Percentiles rank a stretch among this genome's conserved stretches.
phyloP scores from a whole-genome alignment of 2,113 vertebrate genomes.

The Prionailurus bengalensis region DNA sequence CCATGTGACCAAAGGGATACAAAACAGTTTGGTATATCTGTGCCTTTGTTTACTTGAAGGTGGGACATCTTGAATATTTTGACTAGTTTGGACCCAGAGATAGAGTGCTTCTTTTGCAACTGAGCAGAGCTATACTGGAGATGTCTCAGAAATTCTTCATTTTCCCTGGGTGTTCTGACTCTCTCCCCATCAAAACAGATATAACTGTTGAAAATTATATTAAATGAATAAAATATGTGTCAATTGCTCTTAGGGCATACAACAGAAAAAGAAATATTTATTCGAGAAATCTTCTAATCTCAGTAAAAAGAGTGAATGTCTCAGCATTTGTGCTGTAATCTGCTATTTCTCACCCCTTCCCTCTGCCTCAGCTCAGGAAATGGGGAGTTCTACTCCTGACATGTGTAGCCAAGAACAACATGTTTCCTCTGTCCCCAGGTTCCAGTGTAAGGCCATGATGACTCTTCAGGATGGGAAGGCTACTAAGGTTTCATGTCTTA shows the following conservation, averaged over 20 bases:
- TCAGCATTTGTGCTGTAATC: background rate
- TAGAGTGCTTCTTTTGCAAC: background rate
- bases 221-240: background rate
- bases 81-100: background rate
- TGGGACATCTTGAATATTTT: background rate
- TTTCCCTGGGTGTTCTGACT: background rate
- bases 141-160: background rate
- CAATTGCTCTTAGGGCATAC: background rate
- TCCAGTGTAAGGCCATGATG: background rate
- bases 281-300: background rate
- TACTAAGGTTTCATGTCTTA: background rate
- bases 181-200: background rate
- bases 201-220: background rate
- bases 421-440: fast-evolving
- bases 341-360: background rate
- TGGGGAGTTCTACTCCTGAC: background rate
- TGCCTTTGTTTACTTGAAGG: background rate
- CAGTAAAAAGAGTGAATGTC: background rate
- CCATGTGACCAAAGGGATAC: background rate
- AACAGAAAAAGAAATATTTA: background rate
- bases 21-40: background rate
- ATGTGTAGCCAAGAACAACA: background rate
- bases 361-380: background rate
- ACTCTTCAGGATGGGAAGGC: background rate
- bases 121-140: background rate